Evolutionary conservation across 2,797 vertebrate genomes (phyloP), one percentile per base, ranked within the genome.

Genomic region (Gallirallus australis): DNA sequence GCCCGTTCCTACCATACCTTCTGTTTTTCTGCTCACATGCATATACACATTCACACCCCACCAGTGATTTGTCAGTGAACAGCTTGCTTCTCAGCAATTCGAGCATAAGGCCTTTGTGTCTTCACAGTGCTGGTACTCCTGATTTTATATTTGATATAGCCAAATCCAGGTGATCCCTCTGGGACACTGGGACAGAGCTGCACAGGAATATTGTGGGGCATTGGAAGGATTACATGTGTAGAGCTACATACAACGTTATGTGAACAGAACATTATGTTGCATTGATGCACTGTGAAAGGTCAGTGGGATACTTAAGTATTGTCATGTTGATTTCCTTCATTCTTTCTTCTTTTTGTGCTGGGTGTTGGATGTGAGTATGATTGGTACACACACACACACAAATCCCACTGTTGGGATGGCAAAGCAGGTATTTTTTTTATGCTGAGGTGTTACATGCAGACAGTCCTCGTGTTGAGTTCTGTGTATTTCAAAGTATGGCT

Each of bases 361-460:
- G 27, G 33, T 54, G 33, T 72, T 71, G 77, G 53, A 31, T 20
- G 25, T 7, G 12, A 19, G 28, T 48, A 15, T 31, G 37, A 18
- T 54, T 54, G 42, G 33, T 54, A 50, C 17, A 40, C 10, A 40
- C 10, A 50, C 21, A 39, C 8, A 21, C 47, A 20, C 20, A 45
- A 25, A 2, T 19, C 14, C 53, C 64, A 2, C 50, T n/a, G 40
- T 77, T 7, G 11, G 40, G 24, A 30, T 40, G 63, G 24, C 59
- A 75, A 0, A 21, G 4, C 48, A 31, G 24, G 7, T 52, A 8
- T 35, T 85, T 85, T 76, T 37, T 65, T 37, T 4, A 15, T 0
- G 0, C 28, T 37, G 37, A 66, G 64, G 30, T 33, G 9, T 75
- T 77, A 37, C 0, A 0, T 88, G 69, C 57, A 63, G 79, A 31